These are phyloP conservation scores for Protodeltote pygarga DNA, from an alignment of 2,888 invertebrate genomes.

Conservation along the genomic window DNA sequence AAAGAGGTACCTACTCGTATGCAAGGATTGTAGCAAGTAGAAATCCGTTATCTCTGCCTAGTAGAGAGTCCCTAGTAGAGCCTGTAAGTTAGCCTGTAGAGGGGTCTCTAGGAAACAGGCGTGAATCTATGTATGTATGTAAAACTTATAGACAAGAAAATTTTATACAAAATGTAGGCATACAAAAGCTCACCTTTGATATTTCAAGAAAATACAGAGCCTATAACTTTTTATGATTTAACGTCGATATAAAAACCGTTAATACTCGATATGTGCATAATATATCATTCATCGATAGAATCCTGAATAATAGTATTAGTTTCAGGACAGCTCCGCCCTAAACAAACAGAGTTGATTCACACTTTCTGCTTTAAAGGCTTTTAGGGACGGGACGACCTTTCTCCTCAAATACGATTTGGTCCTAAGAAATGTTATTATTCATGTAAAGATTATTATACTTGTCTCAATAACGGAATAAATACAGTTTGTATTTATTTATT, in stretches of 20 bases:
- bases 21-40: too few species aligned
- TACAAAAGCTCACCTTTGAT: too few species aligned
- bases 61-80: too few species aligned
- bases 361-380: slow-evolving; percentile 46
- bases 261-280: slow-evolving; percentile 18
- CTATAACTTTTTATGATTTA: too few species aligned
- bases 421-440: slow-evolving; percentile 19
- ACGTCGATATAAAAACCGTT: slow-evolving; percentile 15
- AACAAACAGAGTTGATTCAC: slow-evolving; percentile 61
- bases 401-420: slow-evolving; percentile 38
- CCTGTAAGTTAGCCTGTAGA: too few species aligned
- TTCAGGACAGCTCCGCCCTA: slow-evolving; percentile 54
- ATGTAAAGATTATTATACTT: slow-evolving; percentile 13
- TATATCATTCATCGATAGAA: slow-evolving; percentile 35
- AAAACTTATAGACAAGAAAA: too few species aligned
- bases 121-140: too few species aligned
- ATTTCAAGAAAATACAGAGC: too few species aligned
- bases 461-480: background rate
- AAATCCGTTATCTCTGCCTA: too few species aligned
- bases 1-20: too few species aligned
- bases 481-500: background rate
- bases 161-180: too few species aligned
- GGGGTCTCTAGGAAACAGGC: too few species aligned
- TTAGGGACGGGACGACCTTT: slow-evolving; percentile 38
- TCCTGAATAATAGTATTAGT: slow-evolving; percentile 59